phyloP scores from a whole-genome alignment of 2,888 invertebrate species.

The Neoscelio sp. region DNA sequence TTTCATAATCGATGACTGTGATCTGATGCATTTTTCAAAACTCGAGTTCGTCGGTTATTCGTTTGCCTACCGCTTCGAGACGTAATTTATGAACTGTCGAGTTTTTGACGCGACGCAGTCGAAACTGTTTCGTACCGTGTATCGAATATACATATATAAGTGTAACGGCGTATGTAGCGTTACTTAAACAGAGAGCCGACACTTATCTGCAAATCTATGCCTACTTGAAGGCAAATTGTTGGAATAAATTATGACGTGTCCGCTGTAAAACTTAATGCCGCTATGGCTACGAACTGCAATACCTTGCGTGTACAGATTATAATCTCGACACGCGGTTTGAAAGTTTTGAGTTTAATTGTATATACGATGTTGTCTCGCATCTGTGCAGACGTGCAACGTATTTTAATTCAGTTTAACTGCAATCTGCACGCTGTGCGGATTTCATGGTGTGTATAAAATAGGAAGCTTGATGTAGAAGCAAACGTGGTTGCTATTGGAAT shows the following conservation, averaged over 20 bases:
- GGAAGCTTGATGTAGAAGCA: too few species aligned
- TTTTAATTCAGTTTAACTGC: too few species aligned
- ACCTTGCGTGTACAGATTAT: slow-evolving; percentile 12
- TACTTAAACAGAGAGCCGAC: slow-evolving; percentile 53
- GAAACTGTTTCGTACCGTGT: slow-evolving; percentile 45
- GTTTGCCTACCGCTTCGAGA: slow-evolving; percentile 29
- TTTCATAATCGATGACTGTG: slow-evolving; percentile 29
- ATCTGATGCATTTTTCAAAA: slow-evolving; percentile 21
- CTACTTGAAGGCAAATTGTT: slow-evolving; percentile 73
- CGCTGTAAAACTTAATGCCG: slow-evolving; percentile 38
- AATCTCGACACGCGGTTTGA: slow-evolving; percentile 41
- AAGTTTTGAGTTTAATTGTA: slow-evolving; percentile 31
- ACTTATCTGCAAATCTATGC: slow-evolving; percentile 71
- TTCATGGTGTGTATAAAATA: too few species aligned
- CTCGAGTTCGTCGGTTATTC: slow-evolving; percentile 21
- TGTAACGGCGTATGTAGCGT: slow-evolving; percentile 46
- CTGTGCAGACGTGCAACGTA: too few species aligned
- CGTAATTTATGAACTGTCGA: slow-evolving; percentile 64
- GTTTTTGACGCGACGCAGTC: slow-evolving; percentile 62
- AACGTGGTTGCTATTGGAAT: too few species aligned
- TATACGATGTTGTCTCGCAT: not conserved
- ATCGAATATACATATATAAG: slow-evolving; percentile 42
- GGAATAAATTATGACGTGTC: slow-evolving; percentile 73
- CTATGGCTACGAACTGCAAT: slow-evolving; percentile 47
- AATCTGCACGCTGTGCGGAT: too few species aligned